phyloP scores from a whole-genome alignment of 2,888 invertebrate species.

The Allophyes oxyacanthae region DNA sequence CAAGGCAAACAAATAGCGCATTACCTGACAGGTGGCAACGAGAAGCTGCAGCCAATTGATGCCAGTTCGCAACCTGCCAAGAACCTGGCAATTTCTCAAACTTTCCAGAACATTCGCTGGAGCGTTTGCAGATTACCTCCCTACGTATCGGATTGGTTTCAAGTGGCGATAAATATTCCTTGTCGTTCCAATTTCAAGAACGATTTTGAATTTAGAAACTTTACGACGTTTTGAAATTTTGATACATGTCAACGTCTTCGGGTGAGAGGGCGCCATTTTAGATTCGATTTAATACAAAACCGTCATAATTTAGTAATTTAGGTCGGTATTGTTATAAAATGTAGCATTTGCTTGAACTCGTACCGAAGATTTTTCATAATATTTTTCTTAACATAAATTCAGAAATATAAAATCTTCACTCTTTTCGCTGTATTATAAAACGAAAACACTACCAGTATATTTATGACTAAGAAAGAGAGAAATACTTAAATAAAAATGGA shows the following conservation, averaged over 20 bases:
- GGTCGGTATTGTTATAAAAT: not conserved
- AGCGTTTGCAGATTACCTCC: conserved; percentile 30
- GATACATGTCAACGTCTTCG: not conserved
- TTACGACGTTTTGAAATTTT: conserved; percentile 31
- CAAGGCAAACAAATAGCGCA: conserved; percentile 37
- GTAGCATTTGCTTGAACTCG: no score
- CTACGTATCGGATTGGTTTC: conserved; percentile 22
- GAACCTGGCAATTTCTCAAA: conserved; percentile 36
- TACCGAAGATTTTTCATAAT: no score
- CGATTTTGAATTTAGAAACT: conserved; percentile 37
- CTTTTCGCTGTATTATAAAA: no score
- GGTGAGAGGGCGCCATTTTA: conserved; percentile 3
- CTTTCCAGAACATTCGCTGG: conserved; percentile 21
- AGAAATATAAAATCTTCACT: no score
- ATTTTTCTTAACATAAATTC: no score
- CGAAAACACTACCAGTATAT: no score
- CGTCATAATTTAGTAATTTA: not conserved
- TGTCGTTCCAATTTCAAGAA: conserved; percentile 31
- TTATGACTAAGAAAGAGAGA: no score
- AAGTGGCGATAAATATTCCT: conserved; percentile 29
- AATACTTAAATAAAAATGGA: no score
- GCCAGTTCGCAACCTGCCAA: conserved; percentile 19
- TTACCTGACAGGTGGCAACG: conserved; percentile 34
- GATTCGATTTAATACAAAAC: not conserved
- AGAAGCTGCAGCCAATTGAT: conserved; percentile 42